Evolutionary conservation across 2,888 invertebrate genomes (phyloP).

Genomic region (Sarcophaga rosellei): DNA sequence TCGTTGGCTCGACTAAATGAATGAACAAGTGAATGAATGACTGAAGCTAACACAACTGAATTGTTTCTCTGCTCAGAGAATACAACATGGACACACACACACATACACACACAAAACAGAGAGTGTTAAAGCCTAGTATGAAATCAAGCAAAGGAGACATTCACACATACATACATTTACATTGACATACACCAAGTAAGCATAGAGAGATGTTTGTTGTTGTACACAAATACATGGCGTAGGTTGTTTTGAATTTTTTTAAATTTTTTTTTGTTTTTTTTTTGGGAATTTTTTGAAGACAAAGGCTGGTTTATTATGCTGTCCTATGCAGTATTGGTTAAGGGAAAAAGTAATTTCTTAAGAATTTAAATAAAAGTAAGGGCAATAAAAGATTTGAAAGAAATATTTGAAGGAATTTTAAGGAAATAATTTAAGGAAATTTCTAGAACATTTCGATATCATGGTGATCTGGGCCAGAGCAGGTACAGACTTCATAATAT

Average conservation of each 20-base stretch:
- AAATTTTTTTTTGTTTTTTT: too few relatives aligned
- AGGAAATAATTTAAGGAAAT: neutral
- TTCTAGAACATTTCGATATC: neutral
- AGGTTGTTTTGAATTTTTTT: neutral
- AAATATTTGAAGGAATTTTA: too few relatives aligned
- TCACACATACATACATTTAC: too few relatives aligned
- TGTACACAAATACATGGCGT: constrained; percentile 12
- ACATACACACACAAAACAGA: neutral
- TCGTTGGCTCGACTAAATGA: constrained; percentile 4
- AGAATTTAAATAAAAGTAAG: neutral
- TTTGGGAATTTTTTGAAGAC: constrained; percentile 47
- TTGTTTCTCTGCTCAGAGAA: too few relatives aligned
- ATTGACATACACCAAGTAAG: too few relatives aligned
- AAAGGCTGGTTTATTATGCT: constrained; percentile 10
- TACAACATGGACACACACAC: constrained; percentile 14
- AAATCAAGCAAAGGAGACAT: too few relatives aligned
- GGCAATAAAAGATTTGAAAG: neutral
- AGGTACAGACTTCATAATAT: too few relatives aligned
- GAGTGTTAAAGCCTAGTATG: neutral
- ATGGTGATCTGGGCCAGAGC: neutral
- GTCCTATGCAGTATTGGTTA: neutral
- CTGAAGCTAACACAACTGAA: constrained; percentile 40
- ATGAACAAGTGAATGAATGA: constrained; percentile 23
- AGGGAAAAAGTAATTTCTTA: neutral
- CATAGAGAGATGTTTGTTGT: neutral